Evolutionary conservation across 1,140 invertebrate genomes (phyloP).

Genomic region (Maconellicoccus hirsutus): DNA sequence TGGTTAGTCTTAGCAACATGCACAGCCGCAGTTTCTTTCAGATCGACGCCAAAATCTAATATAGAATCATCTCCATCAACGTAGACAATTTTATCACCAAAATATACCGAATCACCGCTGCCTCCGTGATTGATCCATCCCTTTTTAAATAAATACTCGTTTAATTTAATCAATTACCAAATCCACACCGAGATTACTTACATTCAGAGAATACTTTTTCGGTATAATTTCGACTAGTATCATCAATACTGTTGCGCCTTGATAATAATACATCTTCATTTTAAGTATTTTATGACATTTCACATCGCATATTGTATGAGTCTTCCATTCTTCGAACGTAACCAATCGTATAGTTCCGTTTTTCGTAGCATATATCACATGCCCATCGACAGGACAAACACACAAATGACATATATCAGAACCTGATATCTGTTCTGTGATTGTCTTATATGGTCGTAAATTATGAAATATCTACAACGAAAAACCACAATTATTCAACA

Average conservation of each 20-base stretch:
- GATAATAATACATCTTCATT: not conserved
- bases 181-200: not conserved
- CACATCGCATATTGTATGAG: not conserved
- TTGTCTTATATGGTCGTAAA: not conserved
- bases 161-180: not conserved
- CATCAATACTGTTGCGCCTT: not conserved
- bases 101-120: no score
- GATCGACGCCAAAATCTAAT: not conserved
- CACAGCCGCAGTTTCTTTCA: not conserved
- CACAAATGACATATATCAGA: not conserved
- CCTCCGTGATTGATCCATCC: not conserved
- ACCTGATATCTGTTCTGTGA: not conserved
- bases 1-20: not conserved
- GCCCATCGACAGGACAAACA: not conserved
- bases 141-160: not conserved
- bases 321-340: not conserved
- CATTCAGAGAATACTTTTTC: not conserved
- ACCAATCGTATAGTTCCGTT: not conserved
- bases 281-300: not conserved
- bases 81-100: no score
- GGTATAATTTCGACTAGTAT: not conserved
- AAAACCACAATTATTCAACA: not conserved
- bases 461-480: not conserved
- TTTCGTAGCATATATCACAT: not conserved
- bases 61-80: not conserved